Base-by-base conservation (phyloP, 2,797 vertebrate species). In the Sebastes nivosus region DNA sequence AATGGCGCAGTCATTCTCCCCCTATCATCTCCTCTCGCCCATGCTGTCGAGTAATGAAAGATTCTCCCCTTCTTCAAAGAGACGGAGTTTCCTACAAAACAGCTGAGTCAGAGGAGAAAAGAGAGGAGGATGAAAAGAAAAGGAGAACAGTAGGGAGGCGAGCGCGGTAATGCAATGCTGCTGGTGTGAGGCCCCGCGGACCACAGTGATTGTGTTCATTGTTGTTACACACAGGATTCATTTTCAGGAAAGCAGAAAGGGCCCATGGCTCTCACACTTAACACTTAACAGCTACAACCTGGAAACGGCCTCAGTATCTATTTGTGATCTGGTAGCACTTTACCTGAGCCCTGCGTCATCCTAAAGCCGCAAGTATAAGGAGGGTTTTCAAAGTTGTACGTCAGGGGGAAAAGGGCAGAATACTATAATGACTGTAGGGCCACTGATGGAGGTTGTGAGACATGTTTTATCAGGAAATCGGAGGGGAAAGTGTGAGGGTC, bases 51-150 rank as follows among this genome's bases (percentile, higher is more conserved):
- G 94, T 96, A 96, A 96, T 96, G 96, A 96, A 95, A 96, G 96
- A 96, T 96, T 93, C 92, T 94, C 93, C 88, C 92, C 80, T 80
- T 94, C 95, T 96, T 96, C 95, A 96, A 96, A 96, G 95, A 87
- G 86, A 93, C 85, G 90, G 89, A 93, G 94, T 95, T 96, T 96
- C 95, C 95, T 95, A 93, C 94, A 92, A 95, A 96, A 95, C 90
- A 91, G 95, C 96, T 96, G 95, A 96, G 95, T 96, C 96, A 96
- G 95, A 93, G 83, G 77, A 92, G 92, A 88, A 90, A 88, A 90
- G 91, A 91, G 81, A 83, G 83, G 84, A 72, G 88, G 93, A 94
- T 94, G 92, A 93, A 94, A 92, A 92, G 93, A 91, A 91, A 89
- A 80, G 82, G 86, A 75, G 90, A 88, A 92, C 85, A 93, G 90